Percentiles rank a stretch among this genome's conserved stretches.
These are phyloP conservation scores for Drosophila murphyi DNA, from an alignment of 1,140 invertebrate species.

Conservation along the genomic window DNA sequence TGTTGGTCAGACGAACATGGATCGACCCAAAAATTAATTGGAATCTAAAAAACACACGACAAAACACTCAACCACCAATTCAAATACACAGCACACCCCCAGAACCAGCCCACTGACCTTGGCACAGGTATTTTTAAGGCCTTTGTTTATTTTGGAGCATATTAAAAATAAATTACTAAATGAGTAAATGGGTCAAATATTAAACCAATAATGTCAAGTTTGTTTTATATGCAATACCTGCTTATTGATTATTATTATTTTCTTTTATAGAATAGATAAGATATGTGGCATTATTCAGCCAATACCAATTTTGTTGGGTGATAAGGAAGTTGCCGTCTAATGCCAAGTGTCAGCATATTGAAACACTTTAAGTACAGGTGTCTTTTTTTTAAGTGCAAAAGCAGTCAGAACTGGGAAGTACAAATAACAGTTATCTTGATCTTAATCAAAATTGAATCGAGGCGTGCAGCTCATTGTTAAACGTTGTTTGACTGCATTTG, in stretches of 20 bases:
- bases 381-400: not conserved
- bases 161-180: slow-evolving; percentile 38
- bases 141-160: slow-evolving; percentile 25
- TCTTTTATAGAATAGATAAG: slow-evolving; percentile 35
- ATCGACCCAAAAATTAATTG: slow-evolving; percentile 27
- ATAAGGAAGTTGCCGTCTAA: slow-evolving; percentile 34
- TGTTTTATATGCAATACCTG: not conserved
- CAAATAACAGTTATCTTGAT: not conserved
- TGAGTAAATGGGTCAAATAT: slow-evolving; percentile 33
- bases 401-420: not conserved
- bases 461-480: not conserved
- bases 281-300: slow-evolving; percentile 26
- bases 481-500: too few relatives aligned
- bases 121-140: not conserved
- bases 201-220: slow-evolving; percentile 22
- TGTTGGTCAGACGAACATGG: slow-evolving; percentile 14
- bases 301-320: slow-evolving; percentile 8
- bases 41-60: slow-evolving; percentile 17
- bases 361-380: not conserved
- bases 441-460: not conserved
- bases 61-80: not conserved
- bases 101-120: slow-evolving; percentile 5
- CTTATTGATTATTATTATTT: not conserved
- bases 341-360: not conserved
- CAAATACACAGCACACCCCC: not conserved